A percentile compares a stretch with the other conserved stretches of the same genome.
Conservation (phyloP, 2,888 invertebrate genomes). For the Acleris emargana region DNA sequence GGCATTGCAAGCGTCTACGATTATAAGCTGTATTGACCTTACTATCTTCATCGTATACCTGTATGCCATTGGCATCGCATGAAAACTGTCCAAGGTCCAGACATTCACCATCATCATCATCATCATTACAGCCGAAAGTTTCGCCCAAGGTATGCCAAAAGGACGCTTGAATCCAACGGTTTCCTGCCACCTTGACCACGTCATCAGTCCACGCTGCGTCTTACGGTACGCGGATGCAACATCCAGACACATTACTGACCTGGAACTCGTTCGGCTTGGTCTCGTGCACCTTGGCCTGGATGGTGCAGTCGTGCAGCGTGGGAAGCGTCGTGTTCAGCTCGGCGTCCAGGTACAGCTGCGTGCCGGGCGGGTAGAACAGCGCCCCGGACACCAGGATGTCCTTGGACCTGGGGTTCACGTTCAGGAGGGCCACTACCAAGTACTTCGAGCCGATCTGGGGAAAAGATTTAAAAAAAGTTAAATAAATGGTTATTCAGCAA, state of each 20-base stretch:
- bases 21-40: too few species aligned
- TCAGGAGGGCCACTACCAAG: constrained; percentile 63
- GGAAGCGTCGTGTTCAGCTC: constrained; percentile 90
- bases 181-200: too few species aligned
- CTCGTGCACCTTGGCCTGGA: constrained; percentile 87
- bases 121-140: too few species aligned
- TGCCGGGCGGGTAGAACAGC: constrained; percentile 86
- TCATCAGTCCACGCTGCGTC: too few species aligned
- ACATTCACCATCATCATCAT: too few species aligned
- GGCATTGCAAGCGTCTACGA: too few species aligned
- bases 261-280: constrained; percentile 87
- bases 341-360: constrained; percentile 86
- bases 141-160: too few species aligned
- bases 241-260: constrained; percentile 66
- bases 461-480: not conserved
- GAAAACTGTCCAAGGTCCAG: too few species aligned
- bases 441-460: constrained; percentile 73
- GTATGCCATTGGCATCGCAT: too few species aligned
- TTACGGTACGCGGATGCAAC: too few species aligned
- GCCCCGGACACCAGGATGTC: constrained; percentile 70
- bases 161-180: too few species aligned
- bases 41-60: too few species aligned
- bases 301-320: constrained; percentile 87
- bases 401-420: constrained; percentile 73
- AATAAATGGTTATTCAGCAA: not conserved